phyloP scores from a whole-genome alignment of 2,113 vertebrate genomes.

The Podocnemis expansa region DNA sequence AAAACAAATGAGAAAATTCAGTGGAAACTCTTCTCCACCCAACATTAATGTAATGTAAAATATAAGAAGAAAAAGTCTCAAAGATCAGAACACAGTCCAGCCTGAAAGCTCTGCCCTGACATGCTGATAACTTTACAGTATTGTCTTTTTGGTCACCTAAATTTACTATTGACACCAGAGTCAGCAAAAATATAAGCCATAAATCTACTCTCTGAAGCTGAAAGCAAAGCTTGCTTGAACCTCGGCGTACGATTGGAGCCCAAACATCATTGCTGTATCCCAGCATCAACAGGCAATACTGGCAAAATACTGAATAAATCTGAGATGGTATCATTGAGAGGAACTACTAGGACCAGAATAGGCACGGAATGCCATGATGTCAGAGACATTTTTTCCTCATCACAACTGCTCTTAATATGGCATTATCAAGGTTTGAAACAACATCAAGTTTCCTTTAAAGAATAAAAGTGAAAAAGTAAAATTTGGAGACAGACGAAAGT shows the following conservation, averaged over 20 bases:
- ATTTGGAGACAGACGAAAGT: conserved; percentile 9
- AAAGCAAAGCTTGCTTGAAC: background rate
- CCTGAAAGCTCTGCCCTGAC: no score
- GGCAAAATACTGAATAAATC: background rate
- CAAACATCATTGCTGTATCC: background rate
- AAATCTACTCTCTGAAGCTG: background rate
- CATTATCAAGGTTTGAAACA: background rate
- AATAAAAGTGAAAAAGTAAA: background rate
- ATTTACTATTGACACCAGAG: background rate
- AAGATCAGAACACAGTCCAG: no score
- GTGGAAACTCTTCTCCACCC: no score
- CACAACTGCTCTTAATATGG: background rate
- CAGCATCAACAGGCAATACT: background rate
- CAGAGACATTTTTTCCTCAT: background rate
- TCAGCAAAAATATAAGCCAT: background rate
- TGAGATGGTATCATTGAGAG: background rate
- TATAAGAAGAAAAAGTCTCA: no score
- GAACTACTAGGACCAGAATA: background rate
- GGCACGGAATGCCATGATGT: background rate
- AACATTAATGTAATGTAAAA: no score
- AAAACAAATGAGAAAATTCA: no score
- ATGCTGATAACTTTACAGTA: no score
- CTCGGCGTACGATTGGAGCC: background rate
- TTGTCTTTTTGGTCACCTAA: background rate
- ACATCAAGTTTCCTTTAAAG: background rate